Conservation (phyloP, 2,888 invertebrate species). For the Aphodius granarius region DNA sequence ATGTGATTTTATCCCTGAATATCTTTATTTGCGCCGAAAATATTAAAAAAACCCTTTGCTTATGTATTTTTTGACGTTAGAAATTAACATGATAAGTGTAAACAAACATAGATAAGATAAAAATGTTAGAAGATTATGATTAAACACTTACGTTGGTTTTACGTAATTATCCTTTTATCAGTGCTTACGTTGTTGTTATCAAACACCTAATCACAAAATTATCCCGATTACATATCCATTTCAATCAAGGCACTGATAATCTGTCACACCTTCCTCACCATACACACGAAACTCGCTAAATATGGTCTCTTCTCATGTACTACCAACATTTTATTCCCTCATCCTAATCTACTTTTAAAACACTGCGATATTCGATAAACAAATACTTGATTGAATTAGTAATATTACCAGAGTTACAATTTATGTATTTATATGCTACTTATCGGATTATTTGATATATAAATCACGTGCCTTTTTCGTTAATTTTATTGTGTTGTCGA, state of each 20-base stretch:
- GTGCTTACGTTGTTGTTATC: not conserved
- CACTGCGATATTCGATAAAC: not conserved
- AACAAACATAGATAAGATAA: not conserved
- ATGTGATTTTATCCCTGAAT: not conserved
- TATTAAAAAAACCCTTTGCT: not conserved
- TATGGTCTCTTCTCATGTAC: not conserved
- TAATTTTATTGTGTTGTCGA: not conserved
- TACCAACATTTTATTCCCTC: not conserved
- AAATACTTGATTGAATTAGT: not conserved
- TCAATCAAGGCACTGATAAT: not conserved
- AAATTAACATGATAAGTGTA: not conserved
- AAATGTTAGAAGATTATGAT: not conserved
- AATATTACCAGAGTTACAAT: not conserved
- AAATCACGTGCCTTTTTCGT: not conserved
- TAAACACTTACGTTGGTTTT: not conserved
- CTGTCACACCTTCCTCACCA: conserved; percentile 15
- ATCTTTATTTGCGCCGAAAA: not conserved
- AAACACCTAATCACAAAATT: not conserved
- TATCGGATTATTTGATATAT: not conserved
- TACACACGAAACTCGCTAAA: not conserved
- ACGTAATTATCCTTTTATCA: not conserved
- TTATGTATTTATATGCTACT: not conserved
- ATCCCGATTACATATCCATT: not conserved
- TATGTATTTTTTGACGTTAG: not conserved
- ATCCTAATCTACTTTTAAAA: not conserved